Evolutionary conservation across 2,797 vertebrate genomes (phyloP).

Genomic region (Cyprinella venusta): DNA sequence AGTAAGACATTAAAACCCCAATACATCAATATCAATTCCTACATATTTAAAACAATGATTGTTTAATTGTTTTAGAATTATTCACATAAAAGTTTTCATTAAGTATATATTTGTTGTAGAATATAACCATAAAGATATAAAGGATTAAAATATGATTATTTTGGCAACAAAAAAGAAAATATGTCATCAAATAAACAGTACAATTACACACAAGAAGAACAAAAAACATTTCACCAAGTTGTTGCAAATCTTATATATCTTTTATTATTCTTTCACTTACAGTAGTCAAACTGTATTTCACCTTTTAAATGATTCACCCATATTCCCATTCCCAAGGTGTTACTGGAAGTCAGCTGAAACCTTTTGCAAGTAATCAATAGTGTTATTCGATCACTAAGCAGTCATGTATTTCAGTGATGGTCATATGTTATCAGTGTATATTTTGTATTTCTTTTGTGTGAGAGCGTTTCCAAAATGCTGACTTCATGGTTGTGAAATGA

Average conservation of each 20-base stretch:
- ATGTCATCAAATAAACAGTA: neutral
- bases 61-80: neutral
- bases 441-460: neutral
- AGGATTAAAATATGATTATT: neutral
- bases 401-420: too few species aligned
- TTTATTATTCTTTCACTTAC: neutral
- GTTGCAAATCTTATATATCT: neutral
- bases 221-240: neutral
- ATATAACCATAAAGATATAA: neutral
- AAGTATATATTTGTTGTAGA: neutral
- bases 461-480: neutral
- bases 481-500: neutral
- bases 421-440: neutral
- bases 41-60: neutral
- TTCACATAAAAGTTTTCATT: neutral
- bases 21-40: neutral
- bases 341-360: neutral
- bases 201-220: neutral
- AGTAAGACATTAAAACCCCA: neutral
- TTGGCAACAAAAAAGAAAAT: neutral
- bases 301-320: neutral
- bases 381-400: neutral
- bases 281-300: neutral
- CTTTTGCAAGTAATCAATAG: neutral
- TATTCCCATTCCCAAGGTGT: neutral